Base-by-base conservation (phyloP, 2,797 vertebrate genomes). In the Erithacus rubecula region DNA sequence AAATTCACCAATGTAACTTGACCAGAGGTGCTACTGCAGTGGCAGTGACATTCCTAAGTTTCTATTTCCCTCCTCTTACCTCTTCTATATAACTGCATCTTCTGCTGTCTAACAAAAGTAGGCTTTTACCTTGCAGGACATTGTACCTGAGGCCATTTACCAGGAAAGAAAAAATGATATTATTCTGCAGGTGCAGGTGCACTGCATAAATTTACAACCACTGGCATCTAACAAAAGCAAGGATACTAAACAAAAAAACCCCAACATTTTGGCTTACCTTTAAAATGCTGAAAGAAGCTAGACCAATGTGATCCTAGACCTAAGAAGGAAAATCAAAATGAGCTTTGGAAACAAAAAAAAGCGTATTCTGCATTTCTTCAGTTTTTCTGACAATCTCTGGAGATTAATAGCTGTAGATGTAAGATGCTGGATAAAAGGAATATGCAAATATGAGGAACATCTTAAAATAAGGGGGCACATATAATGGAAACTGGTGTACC, bases 201-300 rank as follows among this genome's bases (percentile, higher is more conserved):
- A 80, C 60, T 88, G 79, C 70, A 87, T 67, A 74, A 95, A 94
- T 83, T 95, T 94, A 91, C 89, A 95, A 96, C 43, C n/a, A 18
- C 49, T 26, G 17, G 21, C 36, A 92, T 75, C 62, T 95, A 96
- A 97, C 78, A 93, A 95, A 91, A 49, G 41, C 80, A 96, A 97
- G 94, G 55, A 87, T 59, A 89, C 51, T 67, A 94, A 69, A 63
- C 5, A 63, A 37, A 19, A 63, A 46, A 36, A 19, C 5, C 10
- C 5, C 10, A 34, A 30, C n/a, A 55, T 91, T 91, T 90, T 92
- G 79, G 49, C 78, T 96, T 84, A 8, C 21, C 5, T 79, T 80
- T 46, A 39, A 21, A 22, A 62, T 29, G 30, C 32, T 53, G 37
- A 63, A 91, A 82, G 29, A 70, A 80, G 68, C 8, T 13, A 51